phyloP scores from a whole-genome alignment of 2,113 vertebrate genomes.

The Geococcyx californianus region DNA sequence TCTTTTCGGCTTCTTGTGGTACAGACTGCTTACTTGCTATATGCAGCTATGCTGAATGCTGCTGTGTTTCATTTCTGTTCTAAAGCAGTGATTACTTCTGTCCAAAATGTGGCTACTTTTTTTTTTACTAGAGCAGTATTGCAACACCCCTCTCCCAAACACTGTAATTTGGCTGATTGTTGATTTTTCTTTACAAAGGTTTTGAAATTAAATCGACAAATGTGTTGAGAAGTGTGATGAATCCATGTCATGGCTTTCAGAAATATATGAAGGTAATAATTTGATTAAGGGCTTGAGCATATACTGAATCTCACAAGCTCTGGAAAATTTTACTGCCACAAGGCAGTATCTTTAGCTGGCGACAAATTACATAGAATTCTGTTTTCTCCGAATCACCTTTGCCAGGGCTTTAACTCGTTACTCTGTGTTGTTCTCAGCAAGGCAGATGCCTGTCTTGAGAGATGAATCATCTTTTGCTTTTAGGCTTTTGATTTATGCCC shows the following conservation, averaged over 20 bases:
- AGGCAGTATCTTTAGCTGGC: not conserved
- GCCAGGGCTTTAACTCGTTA: not conserved
- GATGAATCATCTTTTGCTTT: not conserved
- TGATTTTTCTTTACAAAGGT: not conserved
- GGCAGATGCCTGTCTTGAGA: not conserved
- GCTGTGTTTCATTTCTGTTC: not conserved
- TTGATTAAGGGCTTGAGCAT: not conserved
- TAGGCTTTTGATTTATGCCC: constrained; percentile 4
- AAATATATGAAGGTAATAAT: not conserved
- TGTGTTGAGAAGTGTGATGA: not conserved
- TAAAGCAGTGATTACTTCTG: not conserved
- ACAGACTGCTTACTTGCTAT: not conserved
- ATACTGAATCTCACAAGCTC: not conserved
- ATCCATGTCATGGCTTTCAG: not conserved
- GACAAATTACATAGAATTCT: not conserved
- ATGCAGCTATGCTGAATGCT: not conserved
- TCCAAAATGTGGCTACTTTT: not conserved
- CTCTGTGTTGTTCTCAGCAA: not conserved
- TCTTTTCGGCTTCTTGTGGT: not conserved
- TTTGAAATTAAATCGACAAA: not conserved
- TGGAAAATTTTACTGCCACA: not conserved
- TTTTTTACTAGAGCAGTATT: not conserved
- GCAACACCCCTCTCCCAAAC: not conserved
- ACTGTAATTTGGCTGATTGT: not conserved
- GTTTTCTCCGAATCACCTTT: not conserved